phyloP scores from a whole-genome alignment of 2,888 invertebrate species.

The Sepiola atlantica region DNA sequence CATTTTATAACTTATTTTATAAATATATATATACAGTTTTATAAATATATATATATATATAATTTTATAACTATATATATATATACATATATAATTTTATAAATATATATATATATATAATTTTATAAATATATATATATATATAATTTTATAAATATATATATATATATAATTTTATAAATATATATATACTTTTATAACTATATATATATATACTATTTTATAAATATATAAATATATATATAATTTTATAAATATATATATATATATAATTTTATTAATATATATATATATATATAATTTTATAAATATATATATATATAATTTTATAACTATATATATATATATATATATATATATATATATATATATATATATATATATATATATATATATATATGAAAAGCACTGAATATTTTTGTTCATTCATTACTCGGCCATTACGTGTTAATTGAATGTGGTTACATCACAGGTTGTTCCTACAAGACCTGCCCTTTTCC shows the following conservation, averaged over 20 bases:
- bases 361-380: slow-evolving; percentile 32
- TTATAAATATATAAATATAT: background rate
- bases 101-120: background rate
- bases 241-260: background rate
- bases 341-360: background rate
- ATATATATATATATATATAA: background rate
- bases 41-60: background rate
- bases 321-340: background rate
- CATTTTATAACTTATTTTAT: background rate
- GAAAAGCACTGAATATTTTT: too few relatives aligned
- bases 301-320: background rate
- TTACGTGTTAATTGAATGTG: too few relatives aligned
- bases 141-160: background rate
- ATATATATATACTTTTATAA: too few relatives aligned
- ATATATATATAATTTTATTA: background rate
- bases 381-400: slow-evolving; percentile 17
- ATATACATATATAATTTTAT: background rate
- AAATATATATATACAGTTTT: background rate
- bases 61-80: background rate
- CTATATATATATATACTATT: too few relatives aligned
- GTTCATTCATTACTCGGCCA: background rate
- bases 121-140: background rate
- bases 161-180: too few relatives aligned
- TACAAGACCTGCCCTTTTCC: too few relatives aligned
- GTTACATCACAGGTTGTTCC: too few relatives aligned